Conservation (phyloP, 2,113 vertebrate species). For the Theropithecus gelada region DNA sequence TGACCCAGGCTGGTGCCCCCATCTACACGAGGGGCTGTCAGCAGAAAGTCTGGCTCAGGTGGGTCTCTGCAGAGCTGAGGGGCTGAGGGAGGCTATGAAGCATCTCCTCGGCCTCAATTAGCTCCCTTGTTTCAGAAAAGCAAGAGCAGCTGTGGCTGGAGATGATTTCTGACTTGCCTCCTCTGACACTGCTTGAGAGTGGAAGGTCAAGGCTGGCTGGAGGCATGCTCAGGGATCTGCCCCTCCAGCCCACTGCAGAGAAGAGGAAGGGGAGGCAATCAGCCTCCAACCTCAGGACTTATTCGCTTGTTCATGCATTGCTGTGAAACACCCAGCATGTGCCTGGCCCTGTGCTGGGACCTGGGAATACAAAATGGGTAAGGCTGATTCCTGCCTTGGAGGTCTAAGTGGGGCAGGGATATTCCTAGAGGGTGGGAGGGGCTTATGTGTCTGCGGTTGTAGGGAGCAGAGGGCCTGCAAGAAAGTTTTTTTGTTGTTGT, state of each 20-base stretch:
- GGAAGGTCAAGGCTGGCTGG: background rate
- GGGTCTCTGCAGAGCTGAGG: background rate
- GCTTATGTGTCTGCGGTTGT: background rate
- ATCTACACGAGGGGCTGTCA: background rate
- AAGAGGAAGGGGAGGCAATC: background rate
- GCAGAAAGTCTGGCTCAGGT: background rate
- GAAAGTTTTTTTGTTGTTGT: background rate
- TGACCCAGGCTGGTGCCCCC: background rate
- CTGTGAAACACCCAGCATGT: background rate
- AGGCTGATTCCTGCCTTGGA: background rate
- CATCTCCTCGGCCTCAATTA: background rate
- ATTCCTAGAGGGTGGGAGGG: background rate
- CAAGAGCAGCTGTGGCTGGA: constrained; percentile 25
- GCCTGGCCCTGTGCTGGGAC: background rate
- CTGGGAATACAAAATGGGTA: background rate
- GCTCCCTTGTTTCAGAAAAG: constrained; percentile 10
- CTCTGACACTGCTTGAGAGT: background rate
- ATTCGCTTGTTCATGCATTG: background rate
- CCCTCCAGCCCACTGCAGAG: background rate
- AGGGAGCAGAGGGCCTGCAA: background rate
- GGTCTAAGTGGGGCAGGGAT: background rate
- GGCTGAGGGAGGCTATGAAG: background rate
- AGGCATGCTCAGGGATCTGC: background rate
- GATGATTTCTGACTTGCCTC: background rate
- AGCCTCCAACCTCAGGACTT: background rate